phyloP scores from a whole-genome alignment of 2,797 vertebrate species.

The Pseudochaenichthys georgianus region DNA sequence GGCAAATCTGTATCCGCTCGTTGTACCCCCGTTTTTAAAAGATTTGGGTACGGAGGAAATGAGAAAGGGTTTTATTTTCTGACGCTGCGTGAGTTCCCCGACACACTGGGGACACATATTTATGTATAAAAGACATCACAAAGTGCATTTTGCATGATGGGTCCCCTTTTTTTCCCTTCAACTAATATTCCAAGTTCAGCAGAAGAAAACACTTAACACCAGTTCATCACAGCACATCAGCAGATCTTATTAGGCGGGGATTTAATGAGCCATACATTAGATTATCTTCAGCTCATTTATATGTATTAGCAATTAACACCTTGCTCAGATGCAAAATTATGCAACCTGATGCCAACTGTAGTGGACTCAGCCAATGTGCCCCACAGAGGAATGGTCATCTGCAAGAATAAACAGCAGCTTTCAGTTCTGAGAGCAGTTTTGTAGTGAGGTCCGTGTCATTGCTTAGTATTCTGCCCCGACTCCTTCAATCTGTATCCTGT shows the following conservation, averaged over 20 bases:
- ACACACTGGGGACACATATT: too few relatives aligned
- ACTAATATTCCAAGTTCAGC: not conserved
- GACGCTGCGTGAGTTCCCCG: too few relatives aligned
- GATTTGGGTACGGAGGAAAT: too few relatives aligned
- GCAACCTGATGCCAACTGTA: conserved; percentile 1
- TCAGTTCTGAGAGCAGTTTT: conserved; percentile 25
- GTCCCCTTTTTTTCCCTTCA: not conserved
- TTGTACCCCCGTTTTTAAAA: too few relatives aligned
- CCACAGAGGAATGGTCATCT: conserved; percentile 5
- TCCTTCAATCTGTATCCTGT: conserved; percentile 46
- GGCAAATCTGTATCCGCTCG: too few relatives aligned
- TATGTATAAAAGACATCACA: too few relatives aligned
- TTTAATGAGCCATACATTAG: conserved; percentile 1
- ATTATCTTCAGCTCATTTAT: conserved; percentile 10
- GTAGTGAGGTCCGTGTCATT: conserved; percentile 15
- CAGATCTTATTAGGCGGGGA: conserved; percentile 3
- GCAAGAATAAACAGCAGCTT: conserved; percentile 13
- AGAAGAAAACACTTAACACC: not conserved
- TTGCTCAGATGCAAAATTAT: not conserved
- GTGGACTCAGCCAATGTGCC: conserved; percentile 7
- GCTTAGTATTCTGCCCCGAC: conserved; percentile 39
- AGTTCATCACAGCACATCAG: conserved; percentile 8
- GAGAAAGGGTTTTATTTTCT: too few relatives aligned
- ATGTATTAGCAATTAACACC: not conserved
- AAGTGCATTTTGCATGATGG: too few relatives aligned